Base-by-base conservation (phyloP, 1,140 invertebrate genomes). In the Lepidurus apus region DNA sequence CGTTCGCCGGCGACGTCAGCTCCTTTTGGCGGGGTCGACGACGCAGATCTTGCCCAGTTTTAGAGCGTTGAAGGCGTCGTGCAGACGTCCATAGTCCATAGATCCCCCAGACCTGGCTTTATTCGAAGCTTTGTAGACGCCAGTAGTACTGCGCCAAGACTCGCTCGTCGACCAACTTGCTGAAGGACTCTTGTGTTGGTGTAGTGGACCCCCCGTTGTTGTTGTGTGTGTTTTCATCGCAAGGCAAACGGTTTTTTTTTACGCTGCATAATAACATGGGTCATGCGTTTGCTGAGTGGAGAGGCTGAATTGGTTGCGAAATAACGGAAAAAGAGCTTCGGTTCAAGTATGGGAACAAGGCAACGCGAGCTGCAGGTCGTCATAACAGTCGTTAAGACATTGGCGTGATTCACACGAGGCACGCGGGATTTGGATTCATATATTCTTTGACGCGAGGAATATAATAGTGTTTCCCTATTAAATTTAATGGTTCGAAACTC, bases 281-380 rank as follows among this genome's bases (percentile, higher is more conserved):
- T 65, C 53, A 65, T 65, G 53, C 53, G 8, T 65, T 21, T 21
- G 53, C 21, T 9, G 53, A 65, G 53, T 65, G 53, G 17, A 13
- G 10, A 9, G 53, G 5, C 53, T 21, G 53, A 65, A 65, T 65
- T 65, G 21, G 17, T 7, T 34, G 34, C 53, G 1, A 21, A 21
- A n/a, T 13, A 65, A 65, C 21, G 21, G 53, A 65, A 65, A 21
- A 65, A 65, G 53, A 17, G 53, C 17, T 21, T n/a, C 53, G 21
- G 53, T 65, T 65, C 53, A 65, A 65, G 53, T 65, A 65, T 65
- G 53, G 53, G 53, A 65, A 65, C 53, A 65, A 65, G 17, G 53
- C 53, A 13, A 0, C 0, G 13, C 53, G 13, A 65, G 34, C 34
- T 34, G 34, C 34, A 34, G 53, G 53, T 1, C 53, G 13, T 21